A percentile compares a stretch with the other conserved stretches of the same genome.
Conservation (phyloP, 2,113 vertebrate species). For the Calyptommatus sinebrachiatus region DNA sequence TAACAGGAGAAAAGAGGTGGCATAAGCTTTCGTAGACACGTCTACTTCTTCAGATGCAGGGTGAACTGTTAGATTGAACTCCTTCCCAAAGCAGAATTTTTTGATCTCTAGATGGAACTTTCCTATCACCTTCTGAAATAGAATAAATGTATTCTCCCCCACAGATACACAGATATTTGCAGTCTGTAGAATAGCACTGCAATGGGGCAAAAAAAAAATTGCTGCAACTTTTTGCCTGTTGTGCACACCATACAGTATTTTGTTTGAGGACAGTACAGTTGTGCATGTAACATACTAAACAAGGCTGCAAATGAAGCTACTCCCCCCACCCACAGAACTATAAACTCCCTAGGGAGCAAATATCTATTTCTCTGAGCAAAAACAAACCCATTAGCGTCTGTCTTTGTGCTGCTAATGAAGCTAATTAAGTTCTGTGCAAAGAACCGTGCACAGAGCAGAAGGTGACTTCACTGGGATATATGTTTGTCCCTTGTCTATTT, state of each 20-base stretch:
- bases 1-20: too few species aligned
- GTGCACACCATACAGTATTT: too few species aligned
- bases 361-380: constrained; percentile 23
- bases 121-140: too few species aligned
- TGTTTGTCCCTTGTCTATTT: constrained; percentile 28
- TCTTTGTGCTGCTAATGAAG: constrained; percentile 51
- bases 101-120: not conserved
- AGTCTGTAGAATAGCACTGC: not conserved
- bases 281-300: fast-evolving
- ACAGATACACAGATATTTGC: not conserved
- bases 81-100: not conserved
- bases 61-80: not conserved
- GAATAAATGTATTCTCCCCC: too few species aligned
- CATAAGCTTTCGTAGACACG: too few species aligned
- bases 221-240: not conserved
- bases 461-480: constrained; percentile 26
- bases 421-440: constrained; percentile 55
- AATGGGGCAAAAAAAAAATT: not conserved
- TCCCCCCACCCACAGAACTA: not conserved
- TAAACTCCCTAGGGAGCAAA: not conserved
- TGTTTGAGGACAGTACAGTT: fast-evolving
- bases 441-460: constrained; percentile 39
- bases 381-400: constrained; percentile 47
- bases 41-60: too few species aligned
- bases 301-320: not conserved